Evolutionary conservation across 2,113 vertebrate genomes (phyloP), one percentile per base, ranked within the genome.

Genomic region (Chunga burmeisteri): DNA sequence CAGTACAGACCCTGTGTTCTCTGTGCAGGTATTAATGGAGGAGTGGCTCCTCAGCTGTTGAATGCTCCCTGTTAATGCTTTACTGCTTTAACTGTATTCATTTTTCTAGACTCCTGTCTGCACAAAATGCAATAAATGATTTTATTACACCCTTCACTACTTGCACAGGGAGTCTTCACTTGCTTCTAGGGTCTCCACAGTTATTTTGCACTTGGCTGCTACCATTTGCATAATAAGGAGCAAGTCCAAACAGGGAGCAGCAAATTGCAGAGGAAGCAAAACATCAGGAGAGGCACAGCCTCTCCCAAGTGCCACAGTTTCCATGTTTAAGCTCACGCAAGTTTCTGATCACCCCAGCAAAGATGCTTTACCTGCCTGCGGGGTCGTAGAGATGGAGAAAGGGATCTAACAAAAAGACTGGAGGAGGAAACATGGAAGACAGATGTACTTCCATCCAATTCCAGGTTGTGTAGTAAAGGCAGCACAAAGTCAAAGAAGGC

Each of bases 121-220:
- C 99, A 99, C 99, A 99, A 99, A 99, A 99, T 99, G 99, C 99
- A 99, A 99, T 99, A 99, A 99, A 99, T 98, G 98, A 99, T 99
- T 99, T 99, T 99, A 99, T 98, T 99, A 99, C 98, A 98, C 98
- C 98, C 98, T 98, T 98, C 94, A 44, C 53, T 46, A n/a, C 46
- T 86, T 68, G 93, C 78, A 75, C 0, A 19, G 72, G 52, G 55
- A 79, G 23, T 96, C 92, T 83, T 96, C 73, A 86, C 66, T 96
- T 66, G 65, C 66, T 73, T 67, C 58, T 66, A 34, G 17, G 20
- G 26, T 56, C 70, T 86, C 63, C 44, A 30, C 44, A 34, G 42
- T 55, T 63, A 13, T 50, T 56, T 32, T 23, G 30, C 42, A 16
- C 65, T 58, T 14, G 30, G 19, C 53, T 46, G 36, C 29, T 56